Evolutionary conservation across 1,140 invertebrate species (phyloP).

Genomic region (Hycleus phaleratus): DNA sequence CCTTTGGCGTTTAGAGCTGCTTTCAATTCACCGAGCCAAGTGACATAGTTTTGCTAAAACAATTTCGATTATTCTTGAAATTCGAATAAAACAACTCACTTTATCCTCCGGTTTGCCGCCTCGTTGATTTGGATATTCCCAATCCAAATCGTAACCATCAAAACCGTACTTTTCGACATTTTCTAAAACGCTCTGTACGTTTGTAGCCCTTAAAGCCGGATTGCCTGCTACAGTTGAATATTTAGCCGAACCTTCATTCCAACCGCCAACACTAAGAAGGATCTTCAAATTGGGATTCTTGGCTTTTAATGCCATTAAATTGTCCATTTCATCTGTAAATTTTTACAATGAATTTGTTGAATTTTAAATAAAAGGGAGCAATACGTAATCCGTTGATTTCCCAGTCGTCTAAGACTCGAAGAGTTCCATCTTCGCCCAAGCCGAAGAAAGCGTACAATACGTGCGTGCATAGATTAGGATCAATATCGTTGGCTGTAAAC

Average conservation of each 20-base stretch:
- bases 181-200: constrained; percentile 44
- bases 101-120: constrained; percentile 24
- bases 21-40: constrained; percentile 17
- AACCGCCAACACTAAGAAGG: constrained; percentile 64
- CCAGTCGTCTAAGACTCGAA: constrained; percentile 53
- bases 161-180: constrained; percentile 40
- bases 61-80: constrained; percentile 32
- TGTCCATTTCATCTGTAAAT: neutral
- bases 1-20: constrained; percentile 29
- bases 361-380: no score
- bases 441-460: constrained; percentile 66
- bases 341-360: neutral
- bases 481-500: constrained; percentile 58
- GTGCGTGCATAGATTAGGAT: constrained; percentile 68
- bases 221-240: constrained; percentile 45
- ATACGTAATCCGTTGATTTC: constrained; percentile 41
- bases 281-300: constrained; percentile 54
- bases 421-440: constrained; percentile 39
- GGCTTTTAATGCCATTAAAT: constrained; percentile 47
- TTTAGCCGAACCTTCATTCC: constrained; percentile 56
- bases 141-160: constrained; percentile 55
- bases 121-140: constrained; percentile 45
- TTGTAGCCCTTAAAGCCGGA: constrained; percentile 16
- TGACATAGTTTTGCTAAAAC: constrained; percentile 32
- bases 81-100: neutral